A percentile compares a stretch with the other conserved stretches of the same genome.
Conservation (phyloP, 2,888 invertebrate species). For the Melieria crassipennis region DNA sequence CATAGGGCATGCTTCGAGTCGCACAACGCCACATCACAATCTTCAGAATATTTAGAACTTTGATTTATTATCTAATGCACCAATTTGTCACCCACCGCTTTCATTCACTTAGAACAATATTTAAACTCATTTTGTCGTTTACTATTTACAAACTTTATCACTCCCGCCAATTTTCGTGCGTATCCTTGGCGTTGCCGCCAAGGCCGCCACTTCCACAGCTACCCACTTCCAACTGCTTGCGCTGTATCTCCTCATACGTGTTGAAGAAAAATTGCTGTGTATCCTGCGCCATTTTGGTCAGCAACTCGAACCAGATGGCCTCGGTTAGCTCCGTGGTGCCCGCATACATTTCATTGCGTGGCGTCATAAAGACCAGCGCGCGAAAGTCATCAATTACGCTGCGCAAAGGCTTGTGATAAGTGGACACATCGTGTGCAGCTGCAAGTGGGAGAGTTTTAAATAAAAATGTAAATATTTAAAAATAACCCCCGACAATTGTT, state of each 20-base stretch:
- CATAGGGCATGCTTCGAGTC: no score
- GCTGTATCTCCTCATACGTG: slow-evolving; percentile 53
- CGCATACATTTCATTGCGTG: slow-evolving; percentile 52
- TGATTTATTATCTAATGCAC: no score
- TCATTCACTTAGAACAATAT: no score
- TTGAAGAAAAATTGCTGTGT: slow-evolving; percentile 56
- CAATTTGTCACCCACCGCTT: no score
- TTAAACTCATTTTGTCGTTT: no score
- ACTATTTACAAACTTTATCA: slow-evolving; percentile 20
- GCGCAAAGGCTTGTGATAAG: slow-evolving; percentile 47
- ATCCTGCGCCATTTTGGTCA: slow-evolving; percentile 49
- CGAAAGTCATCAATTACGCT: slow-evolving; percentile 50
- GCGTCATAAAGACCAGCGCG: slow-evolving; percentile 56
- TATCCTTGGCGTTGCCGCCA: slow-evolving; percentile 39
- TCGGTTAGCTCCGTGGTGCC: slow-evolving; percentile 52
- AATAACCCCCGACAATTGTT: not conserved
- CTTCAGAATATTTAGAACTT: no score
- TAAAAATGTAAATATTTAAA: not conserved
- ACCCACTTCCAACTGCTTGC: slow-evolving; percentile 45
- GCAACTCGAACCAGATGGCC: slow-evolving; percentile 55
- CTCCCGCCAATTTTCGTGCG: slow-evolving; percentile 44
- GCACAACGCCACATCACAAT: no score
- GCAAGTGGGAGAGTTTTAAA: not conserved
- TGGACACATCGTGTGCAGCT: slow-evolving; percentile 42
- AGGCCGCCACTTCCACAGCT: slow-evolving; percentile 20